Conservation (phyloP, 2,888 invertebrate genomes). For the Leptothorax acervorum region DNA sequence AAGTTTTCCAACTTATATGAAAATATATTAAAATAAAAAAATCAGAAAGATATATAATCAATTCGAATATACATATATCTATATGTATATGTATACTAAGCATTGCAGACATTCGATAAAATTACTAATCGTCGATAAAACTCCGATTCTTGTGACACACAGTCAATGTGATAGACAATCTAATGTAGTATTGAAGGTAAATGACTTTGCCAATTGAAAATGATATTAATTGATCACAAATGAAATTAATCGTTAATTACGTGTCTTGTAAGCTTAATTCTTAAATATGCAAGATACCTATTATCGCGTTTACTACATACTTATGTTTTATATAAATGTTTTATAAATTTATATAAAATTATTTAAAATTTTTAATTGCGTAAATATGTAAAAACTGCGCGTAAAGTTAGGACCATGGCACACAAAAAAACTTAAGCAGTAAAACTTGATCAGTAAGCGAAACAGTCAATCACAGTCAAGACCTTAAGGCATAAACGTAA, state of each 20-base stretch:
- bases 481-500: no score
- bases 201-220: neutral
- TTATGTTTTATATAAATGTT: neutral
- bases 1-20: neutral
- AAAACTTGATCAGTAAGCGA: no score
- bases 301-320: neutral
- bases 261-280: neutral
- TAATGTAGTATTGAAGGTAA: constrained; percentile 21
- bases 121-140: constrained; percentile 13
- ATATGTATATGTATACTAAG: neutral
- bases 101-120: constrained; percentile 7
- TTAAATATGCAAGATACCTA: neutral
- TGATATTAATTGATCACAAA: neutral
- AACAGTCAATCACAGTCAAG: no score
- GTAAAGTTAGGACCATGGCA: neutral
- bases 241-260: neutral
- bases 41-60: neutral
- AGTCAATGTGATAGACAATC: constrained; percentile 63
- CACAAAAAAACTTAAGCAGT: no score
- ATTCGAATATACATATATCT: neutral
- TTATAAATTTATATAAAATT: neutral
- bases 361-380: neutral
- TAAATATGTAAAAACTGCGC: neutral
- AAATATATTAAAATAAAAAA: neutral
- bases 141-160: constrained; percentile 7